Conservation (phyloP, 2,113 vertebrate species). For the Grammomys surdaster region DNA sequence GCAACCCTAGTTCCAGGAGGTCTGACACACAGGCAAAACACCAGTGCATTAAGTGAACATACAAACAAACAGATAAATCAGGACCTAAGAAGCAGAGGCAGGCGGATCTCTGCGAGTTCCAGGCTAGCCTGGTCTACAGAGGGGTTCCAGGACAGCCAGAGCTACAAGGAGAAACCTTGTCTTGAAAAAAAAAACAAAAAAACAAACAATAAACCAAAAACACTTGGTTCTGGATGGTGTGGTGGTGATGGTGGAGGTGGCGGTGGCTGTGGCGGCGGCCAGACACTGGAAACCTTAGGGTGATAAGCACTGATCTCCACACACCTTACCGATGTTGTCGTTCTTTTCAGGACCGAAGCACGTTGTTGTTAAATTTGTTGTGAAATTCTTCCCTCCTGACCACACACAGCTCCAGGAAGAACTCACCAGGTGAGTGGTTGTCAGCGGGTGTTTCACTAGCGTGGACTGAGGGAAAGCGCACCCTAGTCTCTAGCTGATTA, state of each 20-base stretch:
- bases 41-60: neutral
- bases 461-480: neutral
- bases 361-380: constrained; percentile 94
- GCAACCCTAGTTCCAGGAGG: neutral
- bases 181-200: neutral
- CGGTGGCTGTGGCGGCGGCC: neutral
- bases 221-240: neutral
- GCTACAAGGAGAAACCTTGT: neutral
- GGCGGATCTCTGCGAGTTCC: neutral
- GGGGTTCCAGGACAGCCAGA: neutral
- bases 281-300: neutral
- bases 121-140: neutral
- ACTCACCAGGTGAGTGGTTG: constrained; percentile 93
- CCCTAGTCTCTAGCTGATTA: neutral
- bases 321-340: neutral
- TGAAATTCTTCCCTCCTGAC: constrained; percentile 99
- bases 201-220: neutral
- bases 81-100: neutral
- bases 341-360: constrained; percentile 93
- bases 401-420: constrained; percentile 98
- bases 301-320: neutral
- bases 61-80: neutral
- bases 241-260: neutral
- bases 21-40: neutral
- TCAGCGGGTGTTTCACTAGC: neutral